Percentiles rank a stretch among this genome's conserved stretches.
Conservation (phyloP, 2,888 invertebrate genomes). For the Biston stratarius region DNA sequence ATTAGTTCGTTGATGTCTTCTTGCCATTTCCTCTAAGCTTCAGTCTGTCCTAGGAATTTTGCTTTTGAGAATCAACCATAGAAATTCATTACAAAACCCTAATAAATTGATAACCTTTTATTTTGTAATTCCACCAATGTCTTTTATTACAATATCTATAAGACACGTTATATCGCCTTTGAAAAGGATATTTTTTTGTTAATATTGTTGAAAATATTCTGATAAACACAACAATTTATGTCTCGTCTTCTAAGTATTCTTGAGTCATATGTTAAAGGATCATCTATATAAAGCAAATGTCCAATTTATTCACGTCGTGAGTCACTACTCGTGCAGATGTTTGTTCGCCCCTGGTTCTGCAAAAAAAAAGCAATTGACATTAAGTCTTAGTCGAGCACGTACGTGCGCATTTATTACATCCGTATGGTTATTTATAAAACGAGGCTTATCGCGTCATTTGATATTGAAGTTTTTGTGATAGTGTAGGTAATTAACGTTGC, state of each 20-base stretch:
- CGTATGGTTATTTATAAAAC: constrained; percentile 38
- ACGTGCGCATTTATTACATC: constrained; percentile 38
- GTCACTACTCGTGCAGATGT: constrained; percentile 42
- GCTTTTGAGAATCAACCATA: too few relatives aligned
- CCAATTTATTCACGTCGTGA: constrained; percentile 37
- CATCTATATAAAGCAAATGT: constrained; percentile 34
- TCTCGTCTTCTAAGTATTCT: constrained; percentile 22
- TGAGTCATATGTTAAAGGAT: constrained; percentile 32
- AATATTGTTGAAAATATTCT: constrained; percentile 3
- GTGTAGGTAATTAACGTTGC: not conserved
- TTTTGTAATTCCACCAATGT: too few relatives aligned
- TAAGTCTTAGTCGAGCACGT: constrained; percentile 36
- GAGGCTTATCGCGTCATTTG: constrained; percentile 34
- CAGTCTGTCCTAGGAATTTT: too few relatives aligned
- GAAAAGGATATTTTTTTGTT: too few relatives aligned
- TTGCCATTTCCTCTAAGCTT: too few relatives aligned
- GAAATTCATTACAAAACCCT: too few relatives aligned
- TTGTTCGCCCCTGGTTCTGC: constrained; percentile 31
- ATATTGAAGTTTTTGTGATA: constrained; percentile 22
- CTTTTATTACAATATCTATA: too few relatives aligned
- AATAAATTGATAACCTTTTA: too few relatives aligned
- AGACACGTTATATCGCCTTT: too few relatives aligned
- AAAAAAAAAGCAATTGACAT: constrained; percentile 39
- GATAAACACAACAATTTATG: constrained; percentile 1
- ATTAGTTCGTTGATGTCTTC: too few relatives aligned